Conservation (phyloP, 53 echinoderm and acorn worm genomes). For the Holothuria scabra region DNA sequence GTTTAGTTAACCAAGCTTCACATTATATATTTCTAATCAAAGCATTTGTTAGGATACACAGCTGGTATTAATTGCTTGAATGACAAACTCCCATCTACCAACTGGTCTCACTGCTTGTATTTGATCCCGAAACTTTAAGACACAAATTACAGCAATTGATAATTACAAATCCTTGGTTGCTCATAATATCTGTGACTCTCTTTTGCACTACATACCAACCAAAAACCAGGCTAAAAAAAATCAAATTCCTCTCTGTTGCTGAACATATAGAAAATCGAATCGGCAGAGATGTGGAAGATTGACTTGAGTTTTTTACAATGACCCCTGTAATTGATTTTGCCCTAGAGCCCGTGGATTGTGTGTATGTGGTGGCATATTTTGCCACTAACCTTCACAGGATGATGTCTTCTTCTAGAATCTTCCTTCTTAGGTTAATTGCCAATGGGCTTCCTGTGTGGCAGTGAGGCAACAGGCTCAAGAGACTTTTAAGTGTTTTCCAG, state of each 20-base stretch:
- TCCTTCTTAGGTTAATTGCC: slow-evolving; percentile 32
- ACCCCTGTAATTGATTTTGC: slow-evolving; percentile 47
- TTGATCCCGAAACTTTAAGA: no score
- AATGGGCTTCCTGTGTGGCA: slow-evolving; percentile 41
- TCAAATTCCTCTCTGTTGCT: slow-evolving; percentile 15
- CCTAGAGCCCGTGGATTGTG: slow-evolving; percentile 13
- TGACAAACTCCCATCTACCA: no score
- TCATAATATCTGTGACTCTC: no score
- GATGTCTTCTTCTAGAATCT: slow-evolving; percentile 29
- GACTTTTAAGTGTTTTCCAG: no score
- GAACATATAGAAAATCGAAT: slow-evolving; percentile 10
- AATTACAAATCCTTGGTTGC: no score
- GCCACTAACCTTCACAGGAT: slow-evolving; percentile 3
- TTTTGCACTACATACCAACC: no score
- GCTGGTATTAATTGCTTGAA: no score
- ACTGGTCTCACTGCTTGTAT: no score
- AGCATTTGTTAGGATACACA: no score
- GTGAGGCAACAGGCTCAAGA: not conserved
- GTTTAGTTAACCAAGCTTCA: no score
- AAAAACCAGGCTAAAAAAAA: not conserved
- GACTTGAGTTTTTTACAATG: slow-evolving; percentile 18
- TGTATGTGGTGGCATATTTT: slow-evolving; percentile 46
- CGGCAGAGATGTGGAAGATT: slow-evolving; percentile 34
- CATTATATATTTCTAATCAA: no score
- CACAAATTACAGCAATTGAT: no score